Evolutionary conservation across 2,797 vertebrate genomes (phyloP).

Genomic region (Falco rusticolus): DNA sequence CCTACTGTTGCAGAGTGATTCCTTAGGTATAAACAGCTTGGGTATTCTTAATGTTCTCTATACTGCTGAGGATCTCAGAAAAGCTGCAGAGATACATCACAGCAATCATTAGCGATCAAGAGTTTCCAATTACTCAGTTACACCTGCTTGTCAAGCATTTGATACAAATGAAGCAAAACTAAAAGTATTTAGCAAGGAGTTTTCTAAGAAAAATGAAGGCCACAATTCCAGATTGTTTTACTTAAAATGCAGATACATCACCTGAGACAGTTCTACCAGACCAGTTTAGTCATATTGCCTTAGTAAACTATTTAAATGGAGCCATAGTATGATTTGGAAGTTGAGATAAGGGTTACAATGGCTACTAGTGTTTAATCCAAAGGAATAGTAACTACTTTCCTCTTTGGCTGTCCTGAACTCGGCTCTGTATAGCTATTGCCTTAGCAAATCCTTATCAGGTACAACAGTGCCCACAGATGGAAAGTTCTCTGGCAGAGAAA

Average conservation of each 20-base stretch:
- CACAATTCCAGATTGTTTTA: neutral
- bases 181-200: constrained; percentile 27
- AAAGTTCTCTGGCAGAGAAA: neutral
- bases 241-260: neutral
- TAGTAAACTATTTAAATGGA: neutral
- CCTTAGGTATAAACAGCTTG: constrained; percentile 42
- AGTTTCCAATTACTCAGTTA: constrained; percentile 65
- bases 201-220: constrained; percentile 26
- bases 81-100: constrained; percentile 30
- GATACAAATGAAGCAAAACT: constrained; percentile 41
- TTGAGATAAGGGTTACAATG: neutral
- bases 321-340: neutral
- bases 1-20: constrained; percentile 41
- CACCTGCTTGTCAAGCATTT: constrained; percentile 45
- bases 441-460: neutral
- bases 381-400: neutral
- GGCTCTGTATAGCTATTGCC: neutral
- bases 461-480: neutral
- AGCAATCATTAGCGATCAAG: constrained; percentile 58
- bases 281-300: neutral
- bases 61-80: constrained; percentile 30
- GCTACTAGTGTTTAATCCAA: neutral
- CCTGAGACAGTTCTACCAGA: neutral
- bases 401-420: neutral
- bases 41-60: constrained; percentile 51